Percentiles rank a stretch among this genome's conserved stretches.
Evolutionary conservation across 2,113 vertebrate genomes (phyloP).

Genomic region (Pedetes capensis): DNA sequence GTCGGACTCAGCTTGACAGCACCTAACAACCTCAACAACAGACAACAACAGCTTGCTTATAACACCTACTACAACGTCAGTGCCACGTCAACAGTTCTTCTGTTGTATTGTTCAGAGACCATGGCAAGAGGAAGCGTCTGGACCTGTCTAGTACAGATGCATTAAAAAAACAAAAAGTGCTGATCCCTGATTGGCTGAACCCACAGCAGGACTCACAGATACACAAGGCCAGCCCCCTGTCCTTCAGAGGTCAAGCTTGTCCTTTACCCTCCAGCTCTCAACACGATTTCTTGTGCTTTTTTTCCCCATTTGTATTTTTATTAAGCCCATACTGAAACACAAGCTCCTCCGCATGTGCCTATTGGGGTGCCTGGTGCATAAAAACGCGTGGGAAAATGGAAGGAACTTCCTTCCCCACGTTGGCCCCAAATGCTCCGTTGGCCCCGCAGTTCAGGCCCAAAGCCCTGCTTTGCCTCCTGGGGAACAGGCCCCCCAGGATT

Average conservation of each 20-base stretch:
- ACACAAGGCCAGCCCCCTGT: rapidly evolving
- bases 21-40: too few species aligned
- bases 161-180: not conserved
- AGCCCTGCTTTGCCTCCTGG: not conserved
- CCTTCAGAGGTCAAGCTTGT: not conserved
- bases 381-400: not conserved
- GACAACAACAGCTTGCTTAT: too few species aligned
- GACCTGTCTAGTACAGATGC: not conserved
- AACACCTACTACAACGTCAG: not conserved
- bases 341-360: not conserved
- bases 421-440: not conserved
- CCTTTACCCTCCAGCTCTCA: rapidly evolving
- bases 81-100: not conserved
- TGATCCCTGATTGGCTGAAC: not conserved
- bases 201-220: rapidly evolving
- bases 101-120: not conserved
- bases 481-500: not conserved
- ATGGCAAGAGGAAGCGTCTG: not conserved
- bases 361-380: rapidly evolving
- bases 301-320: too few species aligned
- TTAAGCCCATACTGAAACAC: not conserved
- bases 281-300: rapidly evolving
- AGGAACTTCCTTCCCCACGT: not conserved
- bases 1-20: too few species aligned
- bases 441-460: rapidly evolving